Conservation (phyloP, 1,140 invertebrate species). For the Saccostrea cuccullata region DNA sequence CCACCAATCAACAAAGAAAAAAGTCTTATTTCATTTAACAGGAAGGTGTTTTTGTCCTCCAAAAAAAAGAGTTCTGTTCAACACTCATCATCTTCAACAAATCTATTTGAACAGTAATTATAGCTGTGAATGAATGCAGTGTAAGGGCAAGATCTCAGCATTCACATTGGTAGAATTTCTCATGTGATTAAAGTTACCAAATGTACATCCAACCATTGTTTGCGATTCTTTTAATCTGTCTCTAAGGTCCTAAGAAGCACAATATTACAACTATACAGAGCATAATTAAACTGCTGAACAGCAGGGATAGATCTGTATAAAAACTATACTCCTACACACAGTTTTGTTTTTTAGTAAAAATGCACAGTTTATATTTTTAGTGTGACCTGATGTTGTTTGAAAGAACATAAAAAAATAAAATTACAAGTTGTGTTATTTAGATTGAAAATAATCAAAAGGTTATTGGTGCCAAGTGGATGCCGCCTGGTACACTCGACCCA, state of each 20-base stretch:
- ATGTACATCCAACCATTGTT: neutral
- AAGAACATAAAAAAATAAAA: neutral
- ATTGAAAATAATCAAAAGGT: neutral
- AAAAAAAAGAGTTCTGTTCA: constrained; percentile 11
- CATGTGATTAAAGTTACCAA: neutral
- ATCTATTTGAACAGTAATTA: constrained; percentile 7
- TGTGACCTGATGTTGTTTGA: neutral
- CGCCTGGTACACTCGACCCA: neutral
- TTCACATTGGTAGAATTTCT: constrained; percentile 25
- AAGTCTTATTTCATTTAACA: constrained; percentile 26
- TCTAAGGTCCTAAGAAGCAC: neutral
- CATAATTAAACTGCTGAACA: too few species aligned
- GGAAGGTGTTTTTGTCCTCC: neutral
- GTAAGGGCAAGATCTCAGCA: neutral
- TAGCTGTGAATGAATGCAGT: constrained; percentile 26
- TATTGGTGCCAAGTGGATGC: neutral
- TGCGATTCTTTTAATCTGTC: neutral
- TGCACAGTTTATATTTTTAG: neutral
- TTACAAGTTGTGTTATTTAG: neutral
- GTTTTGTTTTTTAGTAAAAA: neutral
- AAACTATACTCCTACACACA: neutral
- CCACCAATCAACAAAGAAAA: constrained; percentile 23
- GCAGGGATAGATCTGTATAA: too few species aligned
- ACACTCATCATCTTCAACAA: constrained; percentile 28
- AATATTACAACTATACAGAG: too few species aligned